Conservation (phyloP, 2,888 invertebrate species). For the Lasioglossum leucozonium region DNA sequence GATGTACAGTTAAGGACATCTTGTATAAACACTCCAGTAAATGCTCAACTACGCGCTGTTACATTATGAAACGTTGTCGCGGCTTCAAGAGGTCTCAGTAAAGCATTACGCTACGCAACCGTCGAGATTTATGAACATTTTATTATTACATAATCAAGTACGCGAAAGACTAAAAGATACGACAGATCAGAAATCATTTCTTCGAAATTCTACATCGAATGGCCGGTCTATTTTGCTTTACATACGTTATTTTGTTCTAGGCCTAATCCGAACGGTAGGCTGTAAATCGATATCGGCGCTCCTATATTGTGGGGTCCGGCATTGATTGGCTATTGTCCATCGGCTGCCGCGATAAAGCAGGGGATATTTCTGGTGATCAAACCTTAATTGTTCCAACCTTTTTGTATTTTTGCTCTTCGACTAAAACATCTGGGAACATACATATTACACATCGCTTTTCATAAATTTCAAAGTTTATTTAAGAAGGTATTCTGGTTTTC, state of each 20-base stretch:
- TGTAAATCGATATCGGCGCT: slow-evolving; percentile 24
- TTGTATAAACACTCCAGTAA: not conserved
- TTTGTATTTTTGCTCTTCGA: not conserved
- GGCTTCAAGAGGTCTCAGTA: not conserved
- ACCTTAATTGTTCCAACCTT: slow-evolving; percentile 35
- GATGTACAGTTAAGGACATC: not conserved
- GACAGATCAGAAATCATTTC: not conserved
- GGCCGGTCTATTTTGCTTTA: not conserved
- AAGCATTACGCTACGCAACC: not conserved
- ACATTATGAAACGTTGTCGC: not conserved
- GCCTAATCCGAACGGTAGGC: not conserved
- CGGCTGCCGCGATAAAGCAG: slow-evolving; percentile 11
- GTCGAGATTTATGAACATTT: not conserved
- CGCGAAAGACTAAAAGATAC: not conserved
- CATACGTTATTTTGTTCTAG: slow-evolving; percentile 2
- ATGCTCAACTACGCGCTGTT: not conserved
- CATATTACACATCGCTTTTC: not conserved
- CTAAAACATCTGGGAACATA: not conserved
- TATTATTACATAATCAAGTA: not conserved
- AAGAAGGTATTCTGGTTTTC: not conserved
- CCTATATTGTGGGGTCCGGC: slow-evolving; percentile 19
- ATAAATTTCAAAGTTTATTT: not conserved
- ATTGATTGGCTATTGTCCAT: slow-evolving; percentile 45
- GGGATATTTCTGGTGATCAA: slow-evolving; percentile 43
- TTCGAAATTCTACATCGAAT: not conserved